Conservation (phyloP, 2,888 invertebrate genomes). For the Perizoma affinitatum region DNA sequence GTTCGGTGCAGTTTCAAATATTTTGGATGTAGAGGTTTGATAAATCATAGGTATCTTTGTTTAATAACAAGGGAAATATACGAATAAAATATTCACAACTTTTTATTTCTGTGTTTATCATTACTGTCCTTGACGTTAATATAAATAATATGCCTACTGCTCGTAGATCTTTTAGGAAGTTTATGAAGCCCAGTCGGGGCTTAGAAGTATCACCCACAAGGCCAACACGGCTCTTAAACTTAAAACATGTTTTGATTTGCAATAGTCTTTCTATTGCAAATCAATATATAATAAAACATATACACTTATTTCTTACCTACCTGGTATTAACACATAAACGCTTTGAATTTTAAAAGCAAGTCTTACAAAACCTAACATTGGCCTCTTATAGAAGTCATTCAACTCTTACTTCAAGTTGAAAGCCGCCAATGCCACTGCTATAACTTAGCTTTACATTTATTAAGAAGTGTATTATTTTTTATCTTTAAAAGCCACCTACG, state of each 20-base stretch:
- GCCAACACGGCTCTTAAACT: too few relatives aligned
- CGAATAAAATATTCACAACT: constrained; percentile 3
- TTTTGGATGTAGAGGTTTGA: constrained; percentile 1
- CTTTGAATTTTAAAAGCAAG: neutral
- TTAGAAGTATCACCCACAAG: too few relatives aligned
- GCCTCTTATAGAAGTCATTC: neutral
- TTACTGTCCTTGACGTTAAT: neutral
- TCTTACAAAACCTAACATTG: neutral
- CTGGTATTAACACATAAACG: neutral
- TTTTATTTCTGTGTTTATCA: neutral
- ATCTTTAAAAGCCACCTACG: too few relatives aligned
- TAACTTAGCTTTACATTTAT: too few relatives aligned
- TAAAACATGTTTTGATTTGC: constrained; percentile 9
- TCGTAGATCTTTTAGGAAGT: too few relatives aligned
- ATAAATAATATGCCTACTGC: too few relatives aligned
- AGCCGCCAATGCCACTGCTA: too few relatives aligned
- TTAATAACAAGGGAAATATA: constrained; percentile 16
- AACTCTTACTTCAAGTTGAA: neutral
- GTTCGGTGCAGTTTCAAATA: neutral
- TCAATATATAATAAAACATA: too few relatives aligned
- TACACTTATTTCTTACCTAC: neutral
- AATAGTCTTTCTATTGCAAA: too few relatives aligned
- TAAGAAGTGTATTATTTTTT: too few relatives aligned
- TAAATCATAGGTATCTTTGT: constrained; percentile 5
- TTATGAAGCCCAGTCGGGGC: too few relatives aligned